Conservation (phyloP, 2,113 vertebrate species). For the Himantopus leucocephalus region DNA sequence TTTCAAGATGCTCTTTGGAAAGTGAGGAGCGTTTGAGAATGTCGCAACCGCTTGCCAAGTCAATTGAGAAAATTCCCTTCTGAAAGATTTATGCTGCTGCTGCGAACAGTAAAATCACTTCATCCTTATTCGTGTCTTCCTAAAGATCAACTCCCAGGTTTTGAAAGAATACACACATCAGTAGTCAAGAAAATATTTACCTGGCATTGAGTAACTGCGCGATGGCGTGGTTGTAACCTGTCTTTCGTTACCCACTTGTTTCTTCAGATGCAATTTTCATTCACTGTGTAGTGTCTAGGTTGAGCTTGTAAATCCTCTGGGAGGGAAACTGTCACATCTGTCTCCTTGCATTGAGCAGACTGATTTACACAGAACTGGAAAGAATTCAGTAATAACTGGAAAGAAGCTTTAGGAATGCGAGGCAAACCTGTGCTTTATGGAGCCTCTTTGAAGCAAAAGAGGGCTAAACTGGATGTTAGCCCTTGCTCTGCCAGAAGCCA, state of each 20-base stretch:
- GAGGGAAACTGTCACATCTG: background rate
- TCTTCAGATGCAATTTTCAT: background rate
- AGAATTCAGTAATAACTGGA: background rate
- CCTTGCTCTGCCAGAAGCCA: background rate
- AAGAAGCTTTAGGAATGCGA: background rate
- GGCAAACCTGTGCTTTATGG: background rate
- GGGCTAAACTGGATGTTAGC: background rate
- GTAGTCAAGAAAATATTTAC: background rate
- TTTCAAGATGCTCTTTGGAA: background rate
- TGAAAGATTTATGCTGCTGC: background rate
- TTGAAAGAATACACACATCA: background rate
- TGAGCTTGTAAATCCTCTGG: background rate
- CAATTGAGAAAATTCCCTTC: background rate
- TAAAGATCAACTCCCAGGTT: background rate
- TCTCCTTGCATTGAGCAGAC: background rate
- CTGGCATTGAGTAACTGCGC: background rate
- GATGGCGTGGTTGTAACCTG: background rate
- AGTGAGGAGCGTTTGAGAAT: fast-evolving
- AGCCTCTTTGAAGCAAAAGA: background rate
- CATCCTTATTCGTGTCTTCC: background rate
- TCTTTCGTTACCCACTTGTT: background rate
- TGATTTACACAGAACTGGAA: background rate
- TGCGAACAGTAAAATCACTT: background rate
- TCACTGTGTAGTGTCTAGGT: fast-evolving
- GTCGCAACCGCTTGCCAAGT: background rate